Conservation (phyloP, 1,140 invertebrate species). For the Drosophila nigromelanica region DNA sequence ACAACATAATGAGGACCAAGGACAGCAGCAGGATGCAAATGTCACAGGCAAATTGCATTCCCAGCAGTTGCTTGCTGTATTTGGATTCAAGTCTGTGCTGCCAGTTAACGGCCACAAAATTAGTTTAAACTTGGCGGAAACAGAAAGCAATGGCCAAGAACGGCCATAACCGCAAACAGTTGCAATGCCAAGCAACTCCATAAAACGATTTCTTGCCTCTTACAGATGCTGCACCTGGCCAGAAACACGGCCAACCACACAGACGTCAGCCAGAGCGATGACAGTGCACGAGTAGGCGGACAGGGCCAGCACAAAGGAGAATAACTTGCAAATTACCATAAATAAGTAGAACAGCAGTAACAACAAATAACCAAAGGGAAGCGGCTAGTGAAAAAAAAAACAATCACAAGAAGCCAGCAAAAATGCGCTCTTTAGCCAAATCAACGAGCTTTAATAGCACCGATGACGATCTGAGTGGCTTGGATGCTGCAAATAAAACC, state of each 20-base stretch:
- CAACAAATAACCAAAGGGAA: not conserved
- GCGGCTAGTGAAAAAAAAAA: not conserved
- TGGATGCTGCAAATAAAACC: conserved; percentile 84
- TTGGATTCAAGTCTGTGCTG: conserved; percentile 6
- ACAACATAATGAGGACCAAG: conserved; percentile 68
- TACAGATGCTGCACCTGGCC: conserved; percentile 68
- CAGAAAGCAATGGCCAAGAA: conserved; percentile 22
- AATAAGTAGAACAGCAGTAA: conserved; percentile 18
- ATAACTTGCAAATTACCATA: conserved; percentile 59
- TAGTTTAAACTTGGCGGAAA: conserved; percentile 79
- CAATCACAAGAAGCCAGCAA: conserved; percentile 65
- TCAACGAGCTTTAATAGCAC: conserved; percentile 85
- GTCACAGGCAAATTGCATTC: conserved; percentile 69
- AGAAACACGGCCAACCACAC: conserved; percentile 38
- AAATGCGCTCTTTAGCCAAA: conserved; percentile 87
- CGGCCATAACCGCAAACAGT: conserved; percentile 6
- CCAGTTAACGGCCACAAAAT: conserved; percentile 77
- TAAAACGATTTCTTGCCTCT: conserved; percentile 46
- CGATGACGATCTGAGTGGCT: conserved; percentile 56
- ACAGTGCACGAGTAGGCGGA: conserved; percentile 42
- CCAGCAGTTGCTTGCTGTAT: not conserved
- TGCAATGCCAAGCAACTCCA: conserved; percentile 19
- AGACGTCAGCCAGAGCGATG: conserved; percentile 43
- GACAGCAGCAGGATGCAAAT: conserved; percentile 46
- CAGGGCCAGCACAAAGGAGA: conserved; percentile 39